Conservation (phyloP, 1,140 invertebrate genomes). For the roundworm (Caenorhabditis elegans) region WBcel235 BX284606.5:13861501-13862000, state of each 20-base stretch:
- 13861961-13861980: background rate
- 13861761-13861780: background rate
- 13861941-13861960: background rate
- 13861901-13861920: background rate
- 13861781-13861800: conserved; percentile 25
- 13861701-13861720: no score
- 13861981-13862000: background rate
- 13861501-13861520: background rate
- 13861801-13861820: background rate
- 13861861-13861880: background rate
- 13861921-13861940: background rate
- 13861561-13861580: conserved; percentile 41
- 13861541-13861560: conserved; percentile 38
- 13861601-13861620: background rate
- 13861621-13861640: conserved; percentile 24
- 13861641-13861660: background rate
- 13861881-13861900: conserved; percentile 3
- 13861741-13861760: background rate
- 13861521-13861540: conserved; percentile 36
- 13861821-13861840: background rate
- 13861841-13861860: conserved; percentile 24
- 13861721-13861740: conserved; percentile 12
- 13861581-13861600: background rate
- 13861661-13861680: no score
- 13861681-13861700: no score